These are phyloP conservation scores for Ametastegia equiseti DNA, from an alignment of 2,888 invertebrate species.

Conservation along the genomic window DNA sequence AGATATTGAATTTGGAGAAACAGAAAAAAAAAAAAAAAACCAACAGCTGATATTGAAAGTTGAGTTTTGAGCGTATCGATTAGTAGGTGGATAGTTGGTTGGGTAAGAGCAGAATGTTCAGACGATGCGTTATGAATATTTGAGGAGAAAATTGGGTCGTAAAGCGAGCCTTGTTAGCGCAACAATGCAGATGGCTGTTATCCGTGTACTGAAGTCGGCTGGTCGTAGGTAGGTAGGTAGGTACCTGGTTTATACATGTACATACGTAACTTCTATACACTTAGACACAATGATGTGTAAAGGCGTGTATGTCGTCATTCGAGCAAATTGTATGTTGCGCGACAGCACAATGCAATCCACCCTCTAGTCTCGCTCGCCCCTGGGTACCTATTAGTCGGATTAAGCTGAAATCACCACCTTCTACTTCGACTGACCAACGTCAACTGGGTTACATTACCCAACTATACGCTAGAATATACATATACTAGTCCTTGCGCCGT, in stretches of 20 bases:
- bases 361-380: constrained; percentile 27
- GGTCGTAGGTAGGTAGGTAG: neutral
- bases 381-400: constrained; percentile 42
- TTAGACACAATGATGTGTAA: neutral
- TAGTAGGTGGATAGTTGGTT: neutral
- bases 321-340: constrained; percentile 65
- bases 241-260: too few species aligned
- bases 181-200: constrained; percentile 56
- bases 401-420: constrained; percentile 43
- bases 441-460: neutral
- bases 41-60: neutral
- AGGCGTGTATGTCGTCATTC: constrained; percentile 53
- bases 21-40: neutral
- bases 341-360: constrained; percentile 55
- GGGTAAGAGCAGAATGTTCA: constrained; percentile 19
- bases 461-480: neutral
- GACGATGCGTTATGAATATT: constrained; percentile 60
- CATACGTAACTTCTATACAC: neutral
- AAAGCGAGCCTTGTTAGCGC: constrained; percentile 62
- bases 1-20: neutral
- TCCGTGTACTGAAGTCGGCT: neutral
- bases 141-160: constrained; percentile 64
- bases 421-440: constrained; percentile 30
- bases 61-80: neutral
- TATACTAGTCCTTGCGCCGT: neutral